A percentile compares a stretch with the other conserved stretches of the same genome.
phyloP scores from a whole-genome alignment of 2,888 invertebrate species.

The Athripsodes cinereus region DNA sequence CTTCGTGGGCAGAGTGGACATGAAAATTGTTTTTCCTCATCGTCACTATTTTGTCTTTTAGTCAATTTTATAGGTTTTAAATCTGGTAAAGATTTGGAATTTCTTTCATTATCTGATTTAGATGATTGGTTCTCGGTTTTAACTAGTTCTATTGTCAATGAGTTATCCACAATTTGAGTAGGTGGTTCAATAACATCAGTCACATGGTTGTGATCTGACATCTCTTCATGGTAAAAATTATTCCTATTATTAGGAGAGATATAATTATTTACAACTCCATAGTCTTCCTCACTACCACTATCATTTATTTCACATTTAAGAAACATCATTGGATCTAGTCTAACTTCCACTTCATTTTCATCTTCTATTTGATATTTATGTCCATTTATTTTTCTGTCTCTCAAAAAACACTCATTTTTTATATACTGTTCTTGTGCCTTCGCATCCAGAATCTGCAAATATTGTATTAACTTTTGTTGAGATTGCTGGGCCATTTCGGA shows the following conservation, averaged over 20 bases:
- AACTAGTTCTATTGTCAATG: slow-evolving; percentile 38
- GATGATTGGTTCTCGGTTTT: slow-evolving; percentile 30
- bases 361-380: slow-evolving; percentile 29
- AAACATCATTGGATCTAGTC: slow-evolving; percentile 64
- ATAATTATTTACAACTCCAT: slow-evolving; percentile 20
- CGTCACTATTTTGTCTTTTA: slow-evolving; percentile 21
- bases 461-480: slow-evolving; percentile 52
- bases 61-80: slow-evolving; percentile 28
- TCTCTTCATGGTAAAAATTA: slow-evolving; percentile 3
- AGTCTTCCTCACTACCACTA: slow-evolving; percentile 28
- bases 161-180: background rate
- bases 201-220: too few species aligned
- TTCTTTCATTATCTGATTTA: slow-evolving; percentile 19
- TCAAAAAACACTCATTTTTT: slow-evolving; percentile 41
- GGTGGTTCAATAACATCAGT: too few species aligned
- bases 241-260: slow-evolving; percentile 9
- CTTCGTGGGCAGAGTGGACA: slow-evolving; percentile 52
- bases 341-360: slow-evolving; percentile 59
- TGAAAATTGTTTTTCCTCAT: slow-evolving; percentile 45
- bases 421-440: slow-evolving; percentile 30
- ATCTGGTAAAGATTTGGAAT: slow-evolving; percentile 21
- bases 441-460: slow-evolving; percentile 30
- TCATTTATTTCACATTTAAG: slow-evolving; percentile 52
- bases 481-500: slow-evolving; percentile 59
- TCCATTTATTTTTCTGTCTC: slow-evolving; percentile 29